A percentile compares a stretch with the other conserved stretches of the same genome.
Evolutionary conservation across 2,888 invertebrate genomes (phyloP).

Genomic region (Magallana nippona): DNA sequence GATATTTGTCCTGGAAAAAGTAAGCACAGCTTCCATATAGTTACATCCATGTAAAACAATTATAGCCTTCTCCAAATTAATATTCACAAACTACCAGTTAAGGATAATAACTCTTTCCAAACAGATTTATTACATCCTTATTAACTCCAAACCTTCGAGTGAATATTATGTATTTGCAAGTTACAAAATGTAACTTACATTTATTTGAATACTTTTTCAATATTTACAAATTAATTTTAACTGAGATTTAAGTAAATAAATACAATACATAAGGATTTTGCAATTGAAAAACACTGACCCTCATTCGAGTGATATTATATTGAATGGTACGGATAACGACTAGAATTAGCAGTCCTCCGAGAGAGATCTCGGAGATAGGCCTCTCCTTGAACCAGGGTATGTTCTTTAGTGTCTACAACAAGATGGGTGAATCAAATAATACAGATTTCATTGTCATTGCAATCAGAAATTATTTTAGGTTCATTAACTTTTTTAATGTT

Average conservation of each 20-base stretch:
- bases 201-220: too few species aligned
- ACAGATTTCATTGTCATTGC: neutral
- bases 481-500: too few species aligned
- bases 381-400: slow-evolving; percentile 97
- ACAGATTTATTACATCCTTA: too few species aligned
- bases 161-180: too few species aligned
- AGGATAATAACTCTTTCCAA: too few species aligned
- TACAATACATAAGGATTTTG: neutral
- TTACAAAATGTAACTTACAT: too few species aligned
- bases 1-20: slow-evolving; percentile 89
- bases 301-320: slow-evolving; percentile 96
- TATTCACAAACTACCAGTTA: too few species aligned
- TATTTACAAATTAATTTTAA: too few species aligned
- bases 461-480: neutral
- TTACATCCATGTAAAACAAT: too few species aligned
- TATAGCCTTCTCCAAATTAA: too few species aligned
- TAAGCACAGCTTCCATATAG: neutral
- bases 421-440: neutral
- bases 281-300: slow-evolving; percentile 82
- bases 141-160: too few species aligned
- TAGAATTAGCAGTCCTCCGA: slow-evolving; percentile 95
- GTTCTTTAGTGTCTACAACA: slow-evolving; percentile 89
- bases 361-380: slow-evolving; percentile 92
- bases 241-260: neutral
- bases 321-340: slow-evolving; percentile 98